Percentiles rank a stretch among this genome's conserved stretches.
phyloP scores from a whole-genome alignment of 2,888 invertebrate species.

The Drosophila macrospina region DNA sequence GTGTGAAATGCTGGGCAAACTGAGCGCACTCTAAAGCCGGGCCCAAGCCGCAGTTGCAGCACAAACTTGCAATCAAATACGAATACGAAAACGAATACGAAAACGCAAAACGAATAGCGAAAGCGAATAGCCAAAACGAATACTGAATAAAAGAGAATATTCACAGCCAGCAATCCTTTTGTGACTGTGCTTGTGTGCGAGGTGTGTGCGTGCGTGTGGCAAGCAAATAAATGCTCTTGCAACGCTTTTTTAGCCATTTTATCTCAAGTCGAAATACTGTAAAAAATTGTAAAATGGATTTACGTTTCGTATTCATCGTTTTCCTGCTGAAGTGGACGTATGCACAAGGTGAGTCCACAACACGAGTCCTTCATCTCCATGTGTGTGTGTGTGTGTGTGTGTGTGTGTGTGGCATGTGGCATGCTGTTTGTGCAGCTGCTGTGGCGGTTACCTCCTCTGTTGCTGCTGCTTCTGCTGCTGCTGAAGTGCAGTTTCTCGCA shows the following conservation, averaged over 20 bases:
- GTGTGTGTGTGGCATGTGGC: conserved; percentile 26
- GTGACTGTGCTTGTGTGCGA: conserved; percentile 25
- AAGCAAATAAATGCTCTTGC: conserved; percentile 79
- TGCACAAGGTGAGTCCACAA: conserved; percentile 80
- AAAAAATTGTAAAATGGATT: conserved; percentile 82
- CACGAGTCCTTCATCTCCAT: conserved; percentile 7
- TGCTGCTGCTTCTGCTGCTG: conserved; percentile 57
- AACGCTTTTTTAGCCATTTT: conserved; percentile 78
- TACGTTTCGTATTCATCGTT: conserved; percentile 83
- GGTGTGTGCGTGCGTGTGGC: conserved; percentile 41
- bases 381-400: background rate
- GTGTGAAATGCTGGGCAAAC: conserved; percentile 27
- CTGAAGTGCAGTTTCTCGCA: conserved; percentile 56
- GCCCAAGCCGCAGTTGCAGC: conserved; percentile 35
- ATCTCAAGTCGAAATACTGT: conserved; percentile 76
- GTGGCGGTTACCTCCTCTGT: background rate
- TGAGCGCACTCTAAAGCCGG: conserved; percentile 37
- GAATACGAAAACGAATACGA: conserved; percentile 8
- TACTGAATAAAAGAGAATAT: conserved; percentile 7
- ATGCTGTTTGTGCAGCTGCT: conserved; percentile 66
- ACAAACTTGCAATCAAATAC: conserved; percentile 57
- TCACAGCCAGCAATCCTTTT: conserved; percentile 37
- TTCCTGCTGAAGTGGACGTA: conserved; percentile 83
- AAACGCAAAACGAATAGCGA: conserved; percentile 7
- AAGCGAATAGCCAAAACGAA: conserved; percentile 16